Evolutionary conservation across 2,888 invertebrate genomes (phyloP).

Genomic region (Carterocephalus palaemon): DNA sequence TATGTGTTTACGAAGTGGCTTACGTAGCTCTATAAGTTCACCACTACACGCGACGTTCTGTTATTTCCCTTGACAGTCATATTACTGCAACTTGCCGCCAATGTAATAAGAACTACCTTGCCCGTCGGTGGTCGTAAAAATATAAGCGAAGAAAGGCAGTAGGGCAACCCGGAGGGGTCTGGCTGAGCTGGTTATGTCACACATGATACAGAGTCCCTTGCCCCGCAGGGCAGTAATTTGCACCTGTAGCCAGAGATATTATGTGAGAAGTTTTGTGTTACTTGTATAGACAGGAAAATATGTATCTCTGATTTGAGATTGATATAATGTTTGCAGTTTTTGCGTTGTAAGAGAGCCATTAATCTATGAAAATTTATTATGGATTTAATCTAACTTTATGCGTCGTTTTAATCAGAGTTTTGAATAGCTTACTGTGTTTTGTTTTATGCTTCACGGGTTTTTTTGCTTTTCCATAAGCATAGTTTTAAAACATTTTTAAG

Average conservation of each 20-base stretch:
- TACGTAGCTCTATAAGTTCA: slow-evolving; percentile 47
- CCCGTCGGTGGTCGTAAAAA: slow-evolving; percentile 39
- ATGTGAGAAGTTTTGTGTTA: slow-evolving; percentile 66
- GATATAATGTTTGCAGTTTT: slow-evolving; percentile 36
- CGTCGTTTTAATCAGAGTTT: too few species aligned
- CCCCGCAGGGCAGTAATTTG: slow-evolving; percentile 66
- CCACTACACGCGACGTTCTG: slow-evolving; percentile 50
- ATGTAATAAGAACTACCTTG: slow-evolving; percentile 47
- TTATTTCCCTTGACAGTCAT: slow-evolving; percentile 71
- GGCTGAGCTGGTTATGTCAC: slow-evolving; percentile 44
- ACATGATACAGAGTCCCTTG: slow-evolving; percentile 59
- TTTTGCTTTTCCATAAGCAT: too few species aligned
- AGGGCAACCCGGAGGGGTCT: slow-evolving; percentile 47
- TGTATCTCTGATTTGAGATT: slow-evolving; percentile 35
- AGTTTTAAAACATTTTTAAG: too few species aligned
- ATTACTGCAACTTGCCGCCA: slow-evolving; percentile 61
- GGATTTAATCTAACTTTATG: too few species aligned
- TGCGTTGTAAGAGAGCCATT: too few species aligned
- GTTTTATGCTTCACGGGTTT: too few species aligned
- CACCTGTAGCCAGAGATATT: slow-evolving; percentile 70
- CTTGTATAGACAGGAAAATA: slow-evolving; percentile 38
- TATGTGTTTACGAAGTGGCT: slow-evolving; percentile 35
- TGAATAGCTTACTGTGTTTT: too few species aligned
- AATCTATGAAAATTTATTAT: too few species aligned
- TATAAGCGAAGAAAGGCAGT: slow-evolving; percentile 28